phyloP scores from a whole-genome alignment of 2,888 invertebrate genomes.

The Epistrophella euchroma region DNA sequence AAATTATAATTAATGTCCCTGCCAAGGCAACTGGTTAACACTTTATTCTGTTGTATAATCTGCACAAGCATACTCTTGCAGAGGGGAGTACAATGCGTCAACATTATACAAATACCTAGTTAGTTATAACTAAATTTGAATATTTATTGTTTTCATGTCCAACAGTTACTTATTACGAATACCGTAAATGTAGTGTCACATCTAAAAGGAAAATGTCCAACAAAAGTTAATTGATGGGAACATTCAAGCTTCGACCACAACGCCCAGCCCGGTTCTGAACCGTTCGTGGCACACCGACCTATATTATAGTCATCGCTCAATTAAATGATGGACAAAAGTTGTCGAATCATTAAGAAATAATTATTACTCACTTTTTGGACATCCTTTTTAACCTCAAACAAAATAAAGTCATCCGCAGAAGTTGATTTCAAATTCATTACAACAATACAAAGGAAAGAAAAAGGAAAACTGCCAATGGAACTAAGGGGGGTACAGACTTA shows the following conservation, averaged over 20 bases:
- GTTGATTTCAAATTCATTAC: conserved; percentile 15
- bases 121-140: conserved; percentile 12
- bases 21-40: neutral
- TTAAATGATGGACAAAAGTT: conserved; percentile 48
- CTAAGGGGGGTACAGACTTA: neutral
- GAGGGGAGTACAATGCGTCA: neutral
- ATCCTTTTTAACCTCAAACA: conserved; percentile 10
- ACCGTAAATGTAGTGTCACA: conserved; percentile 1
- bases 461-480: neutral
- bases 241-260: neutral
- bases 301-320: conserved; percentile 45
- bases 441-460: neutral
- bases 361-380: conserved; percentile 38
- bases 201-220: conserved; percentile 13
- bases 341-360: conserved; percentile 56
- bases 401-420: neutral
- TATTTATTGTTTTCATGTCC: conserved; percentile 23
- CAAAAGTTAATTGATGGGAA: conserved; percentile 18
- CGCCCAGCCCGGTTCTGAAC: too few species aligned
- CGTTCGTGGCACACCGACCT: neutral
- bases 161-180: neutral
- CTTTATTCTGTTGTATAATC: neutral
- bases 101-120: too few species aligned
- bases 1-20: neutral
- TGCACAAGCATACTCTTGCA: neutral